Evolutionary conservation across 37 sponge, comb jelly and placozoan species (phyloP).

Genomic region (Chondrilla cf. caribensis): DNA sequence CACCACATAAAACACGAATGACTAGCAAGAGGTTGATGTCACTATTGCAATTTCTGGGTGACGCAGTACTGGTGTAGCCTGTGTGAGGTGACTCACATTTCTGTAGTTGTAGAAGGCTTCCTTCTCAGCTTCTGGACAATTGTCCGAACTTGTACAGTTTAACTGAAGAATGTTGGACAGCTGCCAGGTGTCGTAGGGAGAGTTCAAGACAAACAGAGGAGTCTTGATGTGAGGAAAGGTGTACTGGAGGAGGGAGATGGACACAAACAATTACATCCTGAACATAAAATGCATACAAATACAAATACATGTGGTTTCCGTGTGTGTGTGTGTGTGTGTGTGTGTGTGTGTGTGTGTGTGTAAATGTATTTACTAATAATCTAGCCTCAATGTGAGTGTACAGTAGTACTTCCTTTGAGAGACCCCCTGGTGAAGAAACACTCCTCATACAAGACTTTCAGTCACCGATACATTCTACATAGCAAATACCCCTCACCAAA

Average conservation of each 20-base stretch:
- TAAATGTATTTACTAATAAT: not conserved
- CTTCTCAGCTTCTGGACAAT: constrained; percentile 51
- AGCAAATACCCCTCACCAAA: too few relatives aligned
- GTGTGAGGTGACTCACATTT: constrained; percentile 44
- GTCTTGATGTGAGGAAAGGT: constrained; percentile 65
- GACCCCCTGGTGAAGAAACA: too few relatives aligned
- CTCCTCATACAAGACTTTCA: too few relatives aligned
- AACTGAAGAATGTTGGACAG: constrained; percentile 46
- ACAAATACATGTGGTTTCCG: too few relatives aligned
- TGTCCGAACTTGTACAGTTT: constrained; percentile 49
- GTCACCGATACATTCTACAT: not conserved
- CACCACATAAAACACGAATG: too few relatives aligned
- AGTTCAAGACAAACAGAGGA: constrained; percentile 69
- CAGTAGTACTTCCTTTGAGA: not conserved
- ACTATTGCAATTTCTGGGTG: too few relatives aligned
- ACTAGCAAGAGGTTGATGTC: not conserved
- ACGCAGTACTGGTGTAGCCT: too few relatives aligned
- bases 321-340: too few relatives aligned
- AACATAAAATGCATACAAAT: too few relatives aligned
- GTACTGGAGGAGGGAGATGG: constrained; percentile 52
- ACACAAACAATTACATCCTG: too few relatives aligned
- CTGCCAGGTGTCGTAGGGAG: constrained; percentile 74
- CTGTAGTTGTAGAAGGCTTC: constrained; percentile 39
- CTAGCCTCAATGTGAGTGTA: too few relatives aligned
- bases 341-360: not conserved